phyloP scores from a whole-genome alignment of 2,797 vertebrate species.

The Crocodylus rhombifer region DNA sequence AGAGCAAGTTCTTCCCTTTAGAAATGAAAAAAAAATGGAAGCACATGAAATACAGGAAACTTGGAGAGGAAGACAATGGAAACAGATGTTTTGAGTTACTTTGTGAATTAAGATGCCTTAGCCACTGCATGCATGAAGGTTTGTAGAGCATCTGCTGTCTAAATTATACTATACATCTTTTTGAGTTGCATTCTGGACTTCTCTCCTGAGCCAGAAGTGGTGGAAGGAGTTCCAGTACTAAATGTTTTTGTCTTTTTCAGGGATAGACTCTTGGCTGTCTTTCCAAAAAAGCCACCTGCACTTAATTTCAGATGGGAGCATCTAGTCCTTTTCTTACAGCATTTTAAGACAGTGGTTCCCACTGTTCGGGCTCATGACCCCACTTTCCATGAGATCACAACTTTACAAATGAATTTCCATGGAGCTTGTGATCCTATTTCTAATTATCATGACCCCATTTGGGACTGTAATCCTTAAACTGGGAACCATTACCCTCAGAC shows the following conservation, averaged over 20 bases:
- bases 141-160: neutral
- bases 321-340: neutral
- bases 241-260: neutral
- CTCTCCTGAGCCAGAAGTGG: neutral
- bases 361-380: neutral
- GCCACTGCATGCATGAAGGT: constrained; percentile 9
- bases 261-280: neutral
- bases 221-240: neutral
- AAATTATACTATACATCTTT: neutral
- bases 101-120: constrained; percentile 5
- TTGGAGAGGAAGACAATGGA: neutral
- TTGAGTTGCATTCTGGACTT: neutral
- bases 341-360: neutral
- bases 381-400: too few species aligned
- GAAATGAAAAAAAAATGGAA: neutral
- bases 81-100: neutral
- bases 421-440: too few species aligned
- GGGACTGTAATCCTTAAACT: too few species aligned
- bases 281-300: neutral
- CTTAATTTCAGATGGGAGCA: fast-evolving
- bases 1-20: neutral
- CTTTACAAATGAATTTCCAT: too few species aligned
- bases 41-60: neutral
- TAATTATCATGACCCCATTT: too few species aligned
- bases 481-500: too few species aligned